Base-by-base conservation (phyloP, 2,797 vertebrate species). In the Malacoctenus gilli region DNA sequence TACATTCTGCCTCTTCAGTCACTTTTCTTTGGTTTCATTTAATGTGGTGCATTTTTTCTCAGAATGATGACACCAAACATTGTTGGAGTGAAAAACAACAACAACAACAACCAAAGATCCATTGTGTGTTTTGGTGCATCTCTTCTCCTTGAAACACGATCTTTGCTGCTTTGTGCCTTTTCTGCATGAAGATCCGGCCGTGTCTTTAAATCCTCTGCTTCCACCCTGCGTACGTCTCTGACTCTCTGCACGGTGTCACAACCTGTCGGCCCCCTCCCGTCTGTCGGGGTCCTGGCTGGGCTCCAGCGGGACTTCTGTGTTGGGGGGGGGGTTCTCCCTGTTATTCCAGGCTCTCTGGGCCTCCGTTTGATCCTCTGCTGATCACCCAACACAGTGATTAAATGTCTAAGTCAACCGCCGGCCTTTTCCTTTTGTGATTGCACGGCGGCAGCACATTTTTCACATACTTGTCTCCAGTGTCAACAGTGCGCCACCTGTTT, bases 401-500 rank as follows among this genome's bases (percentile, higher is more conserved):
- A 86, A 87, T 37, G 84, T 86, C 73, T 87, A 85, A 89, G 82
- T 89, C 82, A 89, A 85, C 87, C 53, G 54, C 48, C 76, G 58
- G 77, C 64, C 70, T 80, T 80, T 65, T 69, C 56, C 80, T 80
- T 87, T 89, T 86, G 80, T 89, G 84, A 83, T 81, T 84, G 77
- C 65, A 77, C 53, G 61, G 84, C 79, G 57, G 87, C 79, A 82
- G 86, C 84, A 87, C 89, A 92, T 92, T 90, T 91, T 90, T 90
- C 84, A 85, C 76, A 89, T 91, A 87, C 84, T 89, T 91, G 40
- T 52, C 65, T 59, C 59, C 77, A 74, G 75, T 85, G 86, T 90
- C 87, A 91, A 89, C 87, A 89, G 67, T 22, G 50, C 61, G 41
- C 87, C 92, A 92, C 91, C 89, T 91, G 91, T 86, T 92, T 89